Base-by-base conservation (phyloP, 2,888 invertebrate species). In the Eretmocerus hayati region DNA sequence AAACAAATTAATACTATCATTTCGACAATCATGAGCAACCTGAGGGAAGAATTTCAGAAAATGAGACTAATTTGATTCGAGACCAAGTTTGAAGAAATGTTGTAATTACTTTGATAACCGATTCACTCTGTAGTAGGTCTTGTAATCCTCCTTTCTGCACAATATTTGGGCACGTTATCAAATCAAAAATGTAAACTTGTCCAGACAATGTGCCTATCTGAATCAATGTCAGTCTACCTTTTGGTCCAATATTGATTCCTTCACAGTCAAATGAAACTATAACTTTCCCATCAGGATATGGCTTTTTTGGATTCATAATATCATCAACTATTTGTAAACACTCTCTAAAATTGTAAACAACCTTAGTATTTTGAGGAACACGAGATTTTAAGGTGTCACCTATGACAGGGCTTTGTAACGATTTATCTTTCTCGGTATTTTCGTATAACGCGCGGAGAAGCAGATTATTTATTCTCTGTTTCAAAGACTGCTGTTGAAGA, bases 21-120 rank as follows among this genome's bases (percentile, higher is more conserved):
- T 92, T 54, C 91, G 81, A 66, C 92, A 93, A 69, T 94, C 93
- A 69, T 94, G 93, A 64, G 91, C 86, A 46, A 93, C 80, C 81
- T 83, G 58, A 46, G 72, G 72, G 50, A 9, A 15, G 40, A 19
- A 41, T 33, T 49, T n/a, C n/a, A n/a, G n/a, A n/a, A 30, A 43
- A 46, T 37, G 22, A 11, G 16, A 18, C 21, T 22, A 36, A 16
- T 50, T 33, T 9, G n/a, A 15, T 40, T 15, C 15, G 5, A 21
- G 6, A 41, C 11, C 3, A 37, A n/a, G n/a, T 21, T 22, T 5
- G 2, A 42, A 20, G 13, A 23, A 45, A 21, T 2, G 8, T 16
- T 6, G 3, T 11, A 49, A 64, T 62, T 67, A 83, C 88, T 79
- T 93, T 93, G 48, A 89, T 77, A 53, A 93, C 83, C 70, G 80